Base-by-base conservation (phyloP, 2,797 vertebrate genomes). In the Discoglossus pictus region DNA sequence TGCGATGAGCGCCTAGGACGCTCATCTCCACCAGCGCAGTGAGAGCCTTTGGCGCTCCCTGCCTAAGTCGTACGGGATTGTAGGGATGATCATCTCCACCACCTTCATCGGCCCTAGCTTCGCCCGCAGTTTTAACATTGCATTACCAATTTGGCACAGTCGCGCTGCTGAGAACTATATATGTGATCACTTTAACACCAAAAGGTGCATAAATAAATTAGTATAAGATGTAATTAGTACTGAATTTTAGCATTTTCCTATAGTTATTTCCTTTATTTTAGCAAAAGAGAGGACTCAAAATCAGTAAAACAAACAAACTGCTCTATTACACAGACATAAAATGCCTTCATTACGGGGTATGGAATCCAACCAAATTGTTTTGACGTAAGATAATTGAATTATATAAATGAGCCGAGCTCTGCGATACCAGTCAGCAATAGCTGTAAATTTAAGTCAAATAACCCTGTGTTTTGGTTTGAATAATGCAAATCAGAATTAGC, bases 331-430 rank as follows among this genome's bases (percentile, higher is more conserved):
- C n/a, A n/a, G n/a, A n/a, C n/a, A n/a, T n/a, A n/a, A n/a, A n/a
- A n/a, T 24, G 46, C 13, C 46, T 25, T 24, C 46, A 25, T 24
- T 24, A 48, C 25, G 25, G 46, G 12, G 23, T 6, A 23, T 3
- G 43, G 43, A 46, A 48, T 10, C 46, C 24, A 48, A 24, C 23
- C 46, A 48, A 48, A 48, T 48, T 48, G 23, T 48, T 48, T 48
- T 27, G 46, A 48, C 24, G 46, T 48, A 20, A 23, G 13, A 48
- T 24, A 48, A 48, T 48, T 48, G 46, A 25, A 24, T 13, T 13
- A 48, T 20, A 24, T 48, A 48, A 48, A 48, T 48, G 46, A 25
- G n/a, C 25, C 24, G 25, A 48, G 21, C 21, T 23, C 21, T 25
- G 3, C 21, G 2, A 21, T 48, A 23, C 46, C 46, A 48, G 46